A percentile compares a stretch with the other conserved stretches of the same genome.
Evolutionary conservation across 2,113 vertebrate species (phyloP).

Genomic region (Machaerirhynchus nigripectus): DNA sequence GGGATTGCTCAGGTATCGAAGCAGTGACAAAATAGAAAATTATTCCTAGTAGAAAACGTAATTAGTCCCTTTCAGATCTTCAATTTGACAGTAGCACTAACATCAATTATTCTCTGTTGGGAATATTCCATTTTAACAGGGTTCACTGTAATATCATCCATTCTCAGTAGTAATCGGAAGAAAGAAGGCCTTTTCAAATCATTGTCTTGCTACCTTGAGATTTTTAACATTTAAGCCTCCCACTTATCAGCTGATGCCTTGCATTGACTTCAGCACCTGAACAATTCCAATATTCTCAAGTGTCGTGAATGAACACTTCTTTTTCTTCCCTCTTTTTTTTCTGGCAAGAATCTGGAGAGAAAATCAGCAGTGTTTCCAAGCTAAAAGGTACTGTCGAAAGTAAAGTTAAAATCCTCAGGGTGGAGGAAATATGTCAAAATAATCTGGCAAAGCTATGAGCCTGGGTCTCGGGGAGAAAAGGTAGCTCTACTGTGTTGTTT

Average conservation of each 20-base stretch:
- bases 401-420: background rate
- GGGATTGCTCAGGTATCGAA: background rate
- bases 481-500: background rate
- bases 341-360: background rate
- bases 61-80: conserved; percentile 35
- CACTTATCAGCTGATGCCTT: conserved; percentile 7
- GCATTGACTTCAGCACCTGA: background rate
- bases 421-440: conserved; percentile 13
- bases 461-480: background rate
- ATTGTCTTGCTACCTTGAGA: conserved; percentile 5
- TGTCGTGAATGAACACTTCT: background rate
- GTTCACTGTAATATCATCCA: conserved; percentile 20
- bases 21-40: conserved; percentile 20
- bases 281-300: background rate
- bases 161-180: background rate
- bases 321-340: background rate
- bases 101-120: conserved; percentile 42
- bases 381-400: background rate
- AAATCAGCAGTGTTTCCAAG: background rate
- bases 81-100: conserved; percentile 20
- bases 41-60: conserved; percentile 27
- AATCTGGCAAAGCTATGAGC: background rate
- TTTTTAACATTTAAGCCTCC: conserved; percentile 35
- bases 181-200: conserved; percentile 20
- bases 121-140: conserved; percentile 32